phyloP scores from a whole-genome alignment of 2,888 invertebrate genomes.

The Leptothorax acervorum region DNA sequence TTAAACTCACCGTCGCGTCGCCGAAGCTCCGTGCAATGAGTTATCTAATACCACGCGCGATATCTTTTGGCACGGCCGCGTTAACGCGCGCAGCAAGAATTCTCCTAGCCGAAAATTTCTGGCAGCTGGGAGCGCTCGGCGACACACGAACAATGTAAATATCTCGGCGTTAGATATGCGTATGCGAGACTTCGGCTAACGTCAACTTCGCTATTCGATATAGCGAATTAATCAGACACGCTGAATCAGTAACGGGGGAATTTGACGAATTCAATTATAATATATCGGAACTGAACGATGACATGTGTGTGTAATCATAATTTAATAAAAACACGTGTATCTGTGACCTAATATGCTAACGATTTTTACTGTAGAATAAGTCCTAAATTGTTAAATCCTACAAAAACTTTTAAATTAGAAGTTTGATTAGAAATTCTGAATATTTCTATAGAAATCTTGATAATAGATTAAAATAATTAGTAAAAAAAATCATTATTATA shows the following conservation, averaged over 20 bases:
- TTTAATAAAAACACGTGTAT: background rate
- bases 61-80: conserved; percentile 69
- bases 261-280: background rate
- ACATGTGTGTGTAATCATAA: background rate
- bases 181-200: background rate
- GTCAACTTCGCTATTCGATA: background rate
- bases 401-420: background rate
- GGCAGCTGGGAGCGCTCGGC: conserved; percentile 1
- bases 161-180: background rate
- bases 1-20: conserved; percentile 68
- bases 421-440: background rate
- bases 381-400: background rate
- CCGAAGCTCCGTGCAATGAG: conserved; percentile 49
- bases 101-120: conserved; percentile 59
- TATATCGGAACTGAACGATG: background rate
- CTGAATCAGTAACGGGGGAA: background rate
- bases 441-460: background rate
- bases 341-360: background rate
- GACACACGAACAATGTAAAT: conserved; percentile 38
- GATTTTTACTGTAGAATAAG: background rate
- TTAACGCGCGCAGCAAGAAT: conserved; percentile 62
- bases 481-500: background rate
- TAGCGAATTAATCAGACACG: conserved; percentile 6
- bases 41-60: conserved; percentile 71
- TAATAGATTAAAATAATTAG: background rate